These are phyloP conservation scores for Hydraecia micacea DNA, from an alignment of 2,888 invertebrate genomes.

Conservation along the genomic window DNA sequence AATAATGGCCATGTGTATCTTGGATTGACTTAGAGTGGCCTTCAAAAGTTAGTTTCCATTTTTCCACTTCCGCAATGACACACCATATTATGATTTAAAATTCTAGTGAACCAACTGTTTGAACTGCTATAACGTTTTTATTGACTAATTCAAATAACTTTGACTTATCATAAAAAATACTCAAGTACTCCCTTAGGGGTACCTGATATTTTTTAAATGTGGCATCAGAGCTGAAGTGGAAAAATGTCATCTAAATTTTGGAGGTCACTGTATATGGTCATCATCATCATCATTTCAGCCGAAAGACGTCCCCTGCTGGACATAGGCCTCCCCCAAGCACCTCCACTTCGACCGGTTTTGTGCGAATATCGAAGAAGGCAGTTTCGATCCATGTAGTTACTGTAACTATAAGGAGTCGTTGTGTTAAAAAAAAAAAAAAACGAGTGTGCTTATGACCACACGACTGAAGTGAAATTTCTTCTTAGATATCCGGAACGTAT, in stretches of 20 bases:
- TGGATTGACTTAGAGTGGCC: neutral
- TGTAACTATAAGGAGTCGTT: too few species aligned
- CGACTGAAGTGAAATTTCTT: too few species aligned
- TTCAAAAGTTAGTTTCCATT: neutral
- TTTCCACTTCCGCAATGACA: neutral
- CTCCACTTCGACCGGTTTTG: neutral
- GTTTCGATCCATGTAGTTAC: neutral
- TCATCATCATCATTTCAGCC: too few species aligned
- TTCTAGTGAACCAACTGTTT: neutral
- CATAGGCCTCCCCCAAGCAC: too few species aligned
- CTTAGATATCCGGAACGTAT: too few species aligned
- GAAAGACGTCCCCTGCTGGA: too few species aligned
- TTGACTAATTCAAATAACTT: neutral
- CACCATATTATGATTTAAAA: neutral
- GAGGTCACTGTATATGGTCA: neutral
- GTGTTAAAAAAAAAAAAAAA: too few species aligned
- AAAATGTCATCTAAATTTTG: neutral
- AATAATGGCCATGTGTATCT: conserved; percentile 26
- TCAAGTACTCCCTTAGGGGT: neutral
- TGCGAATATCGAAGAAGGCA: neutral
- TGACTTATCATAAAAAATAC: neutral
- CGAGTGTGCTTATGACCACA: too few species aligned
- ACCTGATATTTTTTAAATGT: neutral
- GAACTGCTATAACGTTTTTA: neutral
- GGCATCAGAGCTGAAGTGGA: neutral